Evolutionary conservation across 1,140 invertebrate species (phyloP), one percentile per base, ranked within the genome.

Genomic region (Dinoponera quadriceps): DNA sequence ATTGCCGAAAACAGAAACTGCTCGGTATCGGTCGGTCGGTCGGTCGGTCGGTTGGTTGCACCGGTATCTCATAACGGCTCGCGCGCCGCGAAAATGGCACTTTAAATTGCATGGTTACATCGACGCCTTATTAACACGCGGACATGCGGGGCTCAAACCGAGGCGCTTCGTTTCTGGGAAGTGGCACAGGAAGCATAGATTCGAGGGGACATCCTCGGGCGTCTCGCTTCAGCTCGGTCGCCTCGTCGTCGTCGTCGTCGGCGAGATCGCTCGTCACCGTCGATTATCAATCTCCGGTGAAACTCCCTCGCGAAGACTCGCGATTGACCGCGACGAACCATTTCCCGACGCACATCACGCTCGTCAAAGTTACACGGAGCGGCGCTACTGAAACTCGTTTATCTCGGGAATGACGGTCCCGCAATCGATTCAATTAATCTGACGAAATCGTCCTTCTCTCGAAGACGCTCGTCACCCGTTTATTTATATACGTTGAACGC

Each of bases 1-100:
- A 81, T 88, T 81, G 82, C 82, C 85, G 85, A 88, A 88, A 88
- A 88, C 86, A 88, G 85, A 88, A 88, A 85, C 86, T 54, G 69
- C 49, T 29, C 57, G n/a, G 77, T 49, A 86, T 87, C 60, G 81
- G 38, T 44, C 38, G 38, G 38, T 44, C 38, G 38, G 38, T 44
- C 38, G 38, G 3, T 44, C 38, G 38, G 38, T 87, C 60, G 81
- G 60, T 16, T 55, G 20, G 54, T 44, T 63, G 72, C 83, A 88
- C 82, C 86, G 85, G 85, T 88, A 87, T 75, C 82, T 87, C 82
- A 84, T 88, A 88, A 88, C 86, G 82, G 85, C 85, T 66, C 65
- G 86, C 65, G 86, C 66, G 66, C 48, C 74, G 51, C 29, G 68
- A 80, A 87, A 87, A 87, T 74, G 51, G 74, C 80, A 27, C 87